A percentile compares a stretch with the other conserved stretches of the same genome.
These are phyloP conservation scores for Epinotia brunnichana DNA, from an alignment of 2,888 invertebrate genomes.

Conservation along the genomic window DNA sequence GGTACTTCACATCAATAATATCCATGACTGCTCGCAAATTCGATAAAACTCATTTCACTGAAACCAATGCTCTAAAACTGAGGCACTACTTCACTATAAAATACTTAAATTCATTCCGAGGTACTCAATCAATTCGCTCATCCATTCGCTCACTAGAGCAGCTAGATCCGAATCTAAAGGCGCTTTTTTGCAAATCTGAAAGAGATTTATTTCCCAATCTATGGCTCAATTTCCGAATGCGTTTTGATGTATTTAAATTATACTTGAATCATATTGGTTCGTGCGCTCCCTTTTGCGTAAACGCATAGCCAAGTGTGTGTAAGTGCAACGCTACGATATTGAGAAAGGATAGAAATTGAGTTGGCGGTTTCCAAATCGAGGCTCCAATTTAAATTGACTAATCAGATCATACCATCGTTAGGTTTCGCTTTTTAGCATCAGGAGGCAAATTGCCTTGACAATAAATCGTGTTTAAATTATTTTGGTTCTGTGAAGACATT, in stretches of 20 bases:
- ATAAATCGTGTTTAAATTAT: neutral
- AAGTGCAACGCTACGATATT: neutral
- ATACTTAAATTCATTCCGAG: too few species aligned
- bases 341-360: neutral
- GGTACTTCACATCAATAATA: neutral
- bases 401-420: conserved; percentile 9
- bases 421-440: neutral
- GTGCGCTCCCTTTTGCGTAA: neutral
- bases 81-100: neutral
- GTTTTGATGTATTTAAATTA: neutral
- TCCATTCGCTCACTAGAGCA: too few species aligned
- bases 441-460: neutral
- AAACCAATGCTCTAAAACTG: neutral
- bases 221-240: neutral
- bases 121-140: too few species aligned
- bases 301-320: neutral
- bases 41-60: neutral
- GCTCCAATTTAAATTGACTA: conserved; percentile 2
- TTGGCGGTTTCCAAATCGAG: neutral
- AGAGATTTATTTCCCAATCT: neutral
- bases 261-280: neutral
- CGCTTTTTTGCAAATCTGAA: neutral
- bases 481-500: neutral
- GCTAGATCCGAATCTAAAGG: too few species aligned
- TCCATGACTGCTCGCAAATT: neutral